Base-by-base conservation (phyloP, 1,140 invertebrate genomes). In the Platorchestia sp. region DNA sequence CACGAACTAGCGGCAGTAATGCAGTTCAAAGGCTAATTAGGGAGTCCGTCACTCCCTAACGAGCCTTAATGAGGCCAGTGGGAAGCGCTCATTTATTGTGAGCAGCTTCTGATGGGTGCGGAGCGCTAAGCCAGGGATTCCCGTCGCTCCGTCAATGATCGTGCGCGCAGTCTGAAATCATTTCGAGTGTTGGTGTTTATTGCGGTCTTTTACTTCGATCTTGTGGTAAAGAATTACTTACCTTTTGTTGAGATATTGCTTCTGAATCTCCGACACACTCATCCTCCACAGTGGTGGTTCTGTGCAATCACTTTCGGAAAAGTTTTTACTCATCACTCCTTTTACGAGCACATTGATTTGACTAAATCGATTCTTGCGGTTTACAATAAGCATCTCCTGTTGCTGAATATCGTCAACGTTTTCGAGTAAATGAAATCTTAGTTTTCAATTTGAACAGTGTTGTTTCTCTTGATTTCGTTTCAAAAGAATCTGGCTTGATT, bases 1-100 rank as follows among this genome's bases (percentile, higher is more conserved):
- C 59, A 36, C 59, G 14, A 75, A 75, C 59, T 75, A 36, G 59
- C 42, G 36, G 87, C 87, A 16, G 87, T 89, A 27, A 89, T 89
- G 87, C n/a, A 89, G 87, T 89, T 89, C 87, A 89, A 44, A 89
- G 87, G 91, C 91, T 47, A 93, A 93, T 93, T 93, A 93, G 43
- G 45, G 91, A 44, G 43, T 40, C 43, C 91, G 45, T 93, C 91
- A 47, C 91, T 44, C 91, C 91, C 47, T 93, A 93, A 93, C 91
- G 91, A 47, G 45, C 91, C 45, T 44, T 93, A 93, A 93, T 93
- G 91, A n/a, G 43, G 43, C 40, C 43, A 93, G 47, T 93, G 91
- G 44, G 43, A 44, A 40, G 44, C 6, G 10, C 91, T 93, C 87
- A 89, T 42, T 89, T 89, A 44, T 10, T 43, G 41, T 41, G 43